Evolutionary conservation across 2,113 vertebrate species (phyloP).

Genomic region (Apodemus speciosus): DNA sequence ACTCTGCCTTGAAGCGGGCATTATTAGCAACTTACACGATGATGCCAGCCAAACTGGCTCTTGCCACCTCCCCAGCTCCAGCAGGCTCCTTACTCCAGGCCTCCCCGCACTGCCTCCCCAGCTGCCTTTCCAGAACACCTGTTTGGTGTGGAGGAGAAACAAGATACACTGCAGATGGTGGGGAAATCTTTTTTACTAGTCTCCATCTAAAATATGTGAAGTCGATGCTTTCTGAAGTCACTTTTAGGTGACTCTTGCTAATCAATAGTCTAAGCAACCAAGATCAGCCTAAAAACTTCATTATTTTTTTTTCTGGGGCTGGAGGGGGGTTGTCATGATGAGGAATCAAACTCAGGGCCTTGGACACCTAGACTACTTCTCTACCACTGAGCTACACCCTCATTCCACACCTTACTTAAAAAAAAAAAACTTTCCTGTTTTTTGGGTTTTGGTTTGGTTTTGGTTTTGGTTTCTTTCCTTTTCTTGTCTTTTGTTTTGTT

Average conservation of each 20-base stretch:
- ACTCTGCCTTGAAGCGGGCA: background rate
- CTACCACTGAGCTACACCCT: background rate
- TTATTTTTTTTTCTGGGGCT: too few species aligned
- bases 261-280: background rate
- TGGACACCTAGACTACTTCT: background rate
- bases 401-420: background rate
- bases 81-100: background rate
- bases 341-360: background rate
- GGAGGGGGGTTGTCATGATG: too few species aligned
- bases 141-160: background rate
- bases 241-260: background rate
- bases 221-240: background rate
- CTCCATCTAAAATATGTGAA: slow-evolving; percentile 9
- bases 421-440: background rate
- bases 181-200: background rate
- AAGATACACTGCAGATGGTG: background rate
- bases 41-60: background rate
- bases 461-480: too few species aligned
- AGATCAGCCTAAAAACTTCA: background rate
- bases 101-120: background rate
- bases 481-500: too few species aligned
- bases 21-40: background rate
- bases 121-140: background rate
- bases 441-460: too few species aligned
- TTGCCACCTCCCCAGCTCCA: background rate